Percentiles rank a stretch among this genome's conserved stretches.
These are phyloP conservation scores for Semicossyphus pulcher DNA, from an alignment of 2,113 vertebrate species.

Conservation along the genomic window DNA sequence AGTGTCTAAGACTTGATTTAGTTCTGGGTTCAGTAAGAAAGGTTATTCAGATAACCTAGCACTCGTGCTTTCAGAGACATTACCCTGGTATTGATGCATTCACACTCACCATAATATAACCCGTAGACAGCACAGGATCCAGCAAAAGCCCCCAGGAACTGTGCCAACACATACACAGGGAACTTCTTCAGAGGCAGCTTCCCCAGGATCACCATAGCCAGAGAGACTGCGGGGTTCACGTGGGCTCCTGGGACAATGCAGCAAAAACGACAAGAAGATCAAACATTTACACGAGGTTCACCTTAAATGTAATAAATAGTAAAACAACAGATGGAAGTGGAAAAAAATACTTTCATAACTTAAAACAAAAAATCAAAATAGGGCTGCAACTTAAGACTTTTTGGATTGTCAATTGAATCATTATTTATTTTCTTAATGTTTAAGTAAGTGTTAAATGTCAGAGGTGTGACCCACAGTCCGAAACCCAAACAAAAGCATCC, in stretches of 20 bases:
- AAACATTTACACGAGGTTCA: not conserved
- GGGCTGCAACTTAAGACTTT: not conserved
- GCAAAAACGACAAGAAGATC: not conserved
- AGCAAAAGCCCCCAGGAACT: conserved; percentile 91
- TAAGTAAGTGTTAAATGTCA: no score
- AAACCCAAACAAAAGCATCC: no score
- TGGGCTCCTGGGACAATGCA: conserved; percentile 88
- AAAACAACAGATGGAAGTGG: not conserved
- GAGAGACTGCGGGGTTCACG: conserved; percentile 95
- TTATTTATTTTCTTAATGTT: no score
- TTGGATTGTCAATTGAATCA: no score
- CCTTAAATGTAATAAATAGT: no score
- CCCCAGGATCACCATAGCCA: conserved; percentile 93
- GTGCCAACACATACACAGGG: conserved; percentile 91
- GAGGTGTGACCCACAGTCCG: no score
- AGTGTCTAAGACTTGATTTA: not conserved
- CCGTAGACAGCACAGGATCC: conserved; percentile 91
- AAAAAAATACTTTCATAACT: not conserved
- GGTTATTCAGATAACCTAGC: not conserved
- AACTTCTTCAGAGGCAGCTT: conserved; percentile 91
- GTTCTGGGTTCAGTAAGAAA: not conserved
- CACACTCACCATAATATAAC: conserved; percentile 89
- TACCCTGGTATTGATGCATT: conserved; percentile 11
- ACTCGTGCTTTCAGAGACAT: not conserved
- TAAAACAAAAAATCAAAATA: conserved; percentile 12